phyloP scores from a whole-genome alignment of 2,888 invertebrate genomes.

The Hedya salicella region DNA sequence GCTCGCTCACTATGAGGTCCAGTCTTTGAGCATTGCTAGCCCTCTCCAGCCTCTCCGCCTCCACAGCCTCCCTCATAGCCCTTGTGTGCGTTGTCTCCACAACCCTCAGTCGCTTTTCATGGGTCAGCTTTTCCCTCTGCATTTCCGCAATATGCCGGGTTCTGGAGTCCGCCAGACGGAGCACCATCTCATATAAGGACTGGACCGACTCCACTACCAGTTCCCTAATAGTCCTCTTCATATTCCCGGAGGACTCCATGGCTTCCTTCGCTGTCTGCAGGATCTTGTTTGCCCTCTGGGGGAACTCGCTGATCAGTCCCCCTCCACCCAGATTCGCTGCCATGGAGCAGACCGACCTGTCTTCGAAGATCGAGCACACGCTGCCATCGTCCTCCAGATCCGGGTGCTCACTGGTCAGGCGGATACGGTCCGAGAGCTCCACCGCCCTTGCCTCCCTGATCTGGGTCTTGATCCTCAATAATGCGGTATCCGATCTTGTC shows the following conservation, averaged over 20 bases:
- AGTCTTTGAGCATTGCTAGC: accelerated
- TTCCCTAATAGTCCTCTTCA: not conserved
- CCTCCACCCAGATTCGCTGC: too few species aligned
- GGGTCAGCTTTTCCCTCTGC: not conserved
- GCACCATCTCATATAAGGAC: not conserved
- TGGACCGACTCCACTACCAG: not conserved
- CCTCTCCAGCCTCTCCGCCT: too few species aligned
- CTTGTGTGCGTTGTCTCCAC: not conserved
- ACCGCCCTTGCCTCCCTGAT: too few species aligned
- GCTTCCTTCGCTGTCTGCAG: not conserved
- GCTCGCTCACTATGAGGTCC: too few species aligned
- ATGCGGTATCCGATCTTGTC: too few species aligned
- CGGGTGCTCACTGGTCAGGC: too few species aligned
- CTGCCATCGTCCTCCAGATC: too few species aligned
- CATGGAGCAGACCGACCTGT: too few species aligned
- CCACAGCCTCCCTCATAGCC: not conserved
- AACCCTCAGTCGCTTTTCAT: not conserved
- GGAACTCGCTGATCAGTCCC: not conserved
- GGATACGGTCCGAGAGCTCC: too few species aligned
- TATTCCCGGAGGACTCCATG: not conserved
- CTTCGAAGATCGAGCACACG: too few species aligned
- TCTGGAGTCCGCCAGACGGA: slow-evolving; percentile 3
- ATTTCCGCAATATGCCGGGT: not conserved
- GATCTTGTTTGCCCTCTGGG: not conserved
- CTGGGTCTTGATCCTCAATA: too few species aligned